Evolutionary conservation across 2,113 vertebrate species (phyloP).

Genomic region (Apodemus speciosus): DNA sequence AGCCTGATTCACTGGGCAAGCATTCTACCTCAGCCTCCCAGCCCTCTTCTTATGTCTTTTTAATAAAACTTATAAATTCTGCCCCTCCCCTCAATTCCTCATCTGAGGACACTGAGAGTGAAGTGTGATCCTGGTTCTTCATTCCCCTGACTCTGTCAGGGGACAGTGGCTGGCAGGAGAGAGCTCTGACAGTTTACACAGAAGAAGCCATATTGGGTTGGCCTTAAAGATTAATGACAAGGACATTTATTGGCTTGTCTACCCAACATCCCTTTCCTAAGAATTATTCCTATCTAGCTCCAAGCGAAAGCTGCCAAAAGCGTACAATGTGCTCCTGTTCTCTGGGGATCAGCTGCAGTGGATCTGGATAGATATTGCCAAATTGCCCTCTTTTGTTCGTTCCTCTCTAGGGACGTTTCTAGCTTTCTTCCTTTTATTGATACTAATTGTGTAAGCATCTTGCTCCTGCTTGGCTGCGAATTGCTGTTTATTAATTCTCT

Average conservation of each 20-base stretch:
- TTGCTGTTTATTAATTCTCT: constrained; percentile 18
- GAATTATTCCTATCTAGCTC: not conserved
- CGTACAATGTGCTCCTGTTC: constrained; percentile 21
- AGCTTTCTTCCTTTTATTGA: constrained; percentile 57
- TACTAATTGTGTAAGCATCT: constrained; percentile 24
- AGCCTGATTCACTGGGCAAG: not conserved
- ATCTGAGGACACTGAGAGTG: not conserved
- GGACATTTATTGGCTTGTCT: constrained; percentile 15
- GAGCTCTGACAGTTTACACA: not conserved
- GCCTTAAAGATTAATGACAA: not conserved
- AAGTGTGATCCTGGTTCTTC: not conserved
- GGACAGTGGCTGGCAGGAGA: not conserved
- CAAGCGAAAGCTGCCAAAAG: constrained; percentile 36
- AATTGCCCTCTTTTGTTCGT: constrained; percentile 34
- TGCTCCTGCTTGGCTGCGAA: constrained; percentile 22
- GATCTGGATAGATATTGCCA: constrained; percentile 46
- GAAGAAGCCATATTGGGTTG: not conserved
- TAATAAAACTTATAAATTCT: not conserved
- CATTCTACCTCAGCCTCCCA: not conserved
- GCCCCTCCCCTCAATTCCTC: accelerated
- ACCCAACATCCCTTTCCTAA: constrained; percentile 24
- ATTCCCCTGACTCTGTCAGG: not conserved
- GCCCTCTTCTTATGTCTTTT: not conserved
- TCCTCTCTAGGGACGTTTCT: constrained; percentile 41
- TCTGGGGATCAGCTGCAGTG: not conserved